These are phyloP conservation scores for Ametastegia equiseti DNA, from an alignment of 2,888 invertebrate genomes.

Conservation along the genomic window DNA sequence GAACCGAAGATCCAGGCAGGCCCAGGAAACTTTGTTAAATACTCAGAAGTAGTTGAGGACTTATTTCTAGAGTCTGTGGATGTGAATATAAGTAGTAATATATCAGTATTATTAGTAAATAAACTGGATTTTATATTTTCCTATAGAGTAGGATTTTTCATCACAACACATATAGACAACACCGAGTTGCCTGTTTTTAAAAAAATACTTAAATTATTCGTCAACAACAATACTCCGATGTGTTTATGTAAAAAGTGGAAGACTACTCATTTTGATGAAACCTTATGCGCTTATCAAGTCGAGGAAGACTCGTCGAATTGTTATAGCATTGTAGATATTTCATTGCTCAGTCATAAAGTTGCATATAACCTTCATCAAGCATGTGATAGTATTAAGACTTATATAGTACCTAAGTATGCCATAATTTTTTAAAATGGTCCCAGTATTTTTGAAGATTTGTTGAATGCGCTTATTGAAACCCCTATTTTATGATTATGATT, in stretches of 20 bases:
- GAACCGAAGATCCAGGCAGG: background rate
- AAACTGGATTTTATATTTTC: background rate
- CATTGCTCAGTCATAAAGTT: background rate
- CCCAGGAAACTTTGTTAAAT: background rate
- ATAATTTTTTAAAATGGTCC: background rate
- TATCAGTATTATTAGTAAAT: background rate
- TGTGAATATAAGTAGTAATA: background rate
- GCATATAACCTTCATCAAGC: background rate
- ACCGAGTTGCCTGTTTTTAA: no score
- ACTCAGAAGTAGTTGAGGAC: background rate
- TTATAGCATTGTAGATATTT: background rate
- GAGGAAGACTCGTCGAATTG: background rate
- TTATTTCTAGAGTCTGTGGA: background rate
- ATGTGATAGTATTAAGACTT: background rate
- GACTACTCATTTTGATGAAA: background rate
- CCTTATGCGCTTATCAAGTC: background rate
- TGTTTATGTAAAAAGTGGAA: no score
- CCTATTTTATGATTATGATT: background rate
- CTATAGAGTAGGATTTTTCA: background rate
- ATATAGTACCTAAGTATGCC: background rate
- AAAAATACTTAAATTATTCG: no score
- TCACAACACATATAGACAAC: no score
- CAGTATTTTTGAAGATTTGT: background rate
- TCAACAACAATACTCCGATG: no score
- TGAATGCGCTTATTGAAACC: background rate